A percentile compares a stretch with the other conserved stretches of the same genome.
Conservation (phyloP, 2,797 vertebrate genomes). For the Rhyacichthys aspro region DNA sequence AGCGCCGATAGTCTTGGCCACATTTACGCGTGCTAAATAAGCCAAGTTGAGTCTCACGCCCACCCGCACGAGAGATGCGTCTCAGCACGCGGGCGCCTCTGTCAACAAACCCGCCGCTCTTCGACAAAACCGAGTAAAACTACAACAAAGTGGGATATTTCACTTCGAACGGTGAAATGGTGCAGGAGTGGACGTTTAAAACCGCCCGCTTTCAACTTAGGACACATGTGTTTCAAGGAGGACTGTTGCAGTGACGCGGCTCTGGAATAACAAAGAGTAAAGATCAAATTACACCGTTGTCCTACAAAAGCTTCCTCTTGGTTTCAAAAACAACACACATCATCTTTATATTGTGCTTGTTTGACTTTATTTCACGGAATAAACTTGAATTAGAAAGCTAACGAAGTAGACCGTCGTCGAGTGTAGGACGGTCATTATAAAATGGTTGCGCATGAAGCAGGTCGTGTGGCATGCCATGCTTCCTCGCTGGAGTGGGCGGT, state of each 20-base stretch:
- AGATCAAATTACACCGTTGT: conserved; percentile 67
- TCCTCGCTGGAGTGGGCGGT: conserved; percentile 78
- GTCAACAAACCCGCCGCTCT: conserved; percentile 70
- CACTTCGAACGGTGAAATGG: accelerated
- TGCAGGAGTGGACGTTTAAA: background rate
- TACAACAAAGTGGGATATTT: background rate
- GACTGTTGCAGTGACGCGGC: conserved; percentile 62
- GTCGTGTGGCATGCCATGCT: conserved; percentile 78
- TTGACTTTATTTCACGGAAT: background rate
- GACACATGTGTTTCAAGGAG: conserved; percentile 63
- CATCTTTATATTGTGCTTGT: background rate
- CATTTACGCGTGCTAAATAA: conserved; percentile 43
- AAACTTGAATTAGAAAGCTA: conserved; percentile 13
- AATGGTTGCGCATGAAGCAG: conserved; percentile 81
- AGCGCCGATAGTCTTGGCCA: conserved; percentile 18
- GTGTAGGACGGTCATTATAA: conserved; percentile 68
- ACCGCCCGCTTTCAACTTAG: conserved; percentile 52
- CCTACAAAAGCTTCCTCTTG: background rate
- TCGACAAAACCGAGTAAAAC: background rate
- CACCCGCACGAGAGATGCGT: conserved; percentile 67
- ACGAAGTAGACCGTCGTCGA: conserved; percentile 52
- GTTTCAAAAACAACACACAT: background rate
- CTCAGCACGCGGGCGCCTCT: conserved; percentile 68
- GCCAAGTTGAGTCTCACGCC: conserved; percentile 77
- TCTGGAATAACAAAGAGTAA: conserved; percentile 74